Base-by-base conservation (phyloP, 2,113 vertebrate genomes). In the Syngnathoides biaculeatus region DNA sequence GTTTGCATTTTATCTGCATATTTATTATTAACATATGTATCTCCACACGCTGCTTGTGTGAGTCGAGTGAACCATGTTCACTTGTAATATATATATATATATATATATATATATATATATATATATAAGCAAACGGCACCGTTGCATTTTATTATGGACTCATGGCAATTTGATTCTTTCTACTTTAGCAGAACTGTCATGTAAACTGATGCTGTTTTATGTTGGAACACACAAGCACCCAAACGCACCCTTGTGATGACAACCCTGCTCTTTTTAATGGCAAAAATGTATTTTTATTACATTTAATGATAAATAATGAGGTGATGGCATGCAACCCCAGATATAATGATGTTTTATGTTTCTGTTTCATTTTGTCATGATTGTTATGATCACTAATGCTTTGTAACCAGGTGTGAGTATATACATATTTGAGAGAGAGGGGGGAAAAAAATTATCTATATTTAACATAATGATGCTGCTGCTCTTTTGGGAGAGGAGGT, bases 221-320 rank as follows among this genome's bases (percentile, higher is more conserved):
- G 79, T 87, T 90, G 71, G 64, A 27, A 74, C 39, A 69, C 75
- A 70, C 65, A 57, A 57, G 74, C 62, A 67, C 52, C 52, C 68
- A 84, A 40, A 87, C 79, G 80, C 80, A 83, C 81, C 85, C 84
- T 86, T 90, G 87, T 90, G 88, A 91, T 86, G 86, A 91, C 84
- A 87, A 87, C 82, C 87, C 85, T 88, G 80, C 82, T 89, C 82
- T 89, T 90, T 89, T 87, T 84, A 80, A 90, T 86, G 69, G 73
- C 77, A 86, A 88, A 89, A 89, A 91, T 88, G 89, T 91, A 90
- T 91, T 92, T 92, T 89, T 89, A 90, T 92, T 90, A 88, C 87
- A 88, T 91, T 89, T 88, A 87, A 89, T 87, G 82, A 90, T 89
- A 86, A 88, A 87, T 86, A 87, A 88, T 89, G 89, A 91, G 89